These are phyloP conservation scores for Chondrilla cf. caribensis DNA, from an alignment of 37 sponge, comb jelly and placozoan species.

Conservation along the genomic window DNA sequence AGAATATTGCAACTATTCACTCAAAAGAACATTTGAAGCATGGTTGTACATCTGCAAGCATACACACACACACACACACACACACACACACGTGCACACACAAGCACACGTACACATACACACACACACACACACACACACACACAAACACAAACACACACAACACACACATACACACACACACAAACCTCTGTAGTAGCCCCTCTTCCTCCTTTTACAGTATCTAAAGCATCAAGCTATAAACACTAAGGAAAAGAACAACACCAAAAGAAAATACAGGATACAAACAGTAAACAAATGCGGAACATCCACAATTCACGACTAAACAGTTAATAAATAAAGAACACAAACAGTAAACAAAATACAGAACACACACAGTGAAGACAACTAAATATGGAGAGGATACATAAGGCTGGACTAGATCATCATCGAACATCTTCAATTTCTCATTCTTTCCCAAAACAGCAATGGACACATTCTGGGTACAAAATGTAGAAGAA, in stretches of 20 bases:
- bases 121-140: constrained; percentile 11
- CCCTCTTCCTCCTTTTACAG: constrained; percentile 60
- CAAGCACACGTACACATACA: background rate
- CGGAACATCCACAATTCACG: constrained; percentile 75
- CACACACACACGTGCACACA: background rate
- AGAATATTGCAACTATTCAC: background rate
- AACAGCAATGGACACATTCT: constrained; percentile 89
- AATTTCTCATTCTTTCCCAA: constrained; percentile 67
- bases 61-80: background rate
- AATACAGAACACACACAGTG: too few species aligned
- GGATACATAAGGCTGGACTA: constrained; percentile 90
- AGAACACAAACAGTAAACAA: too few species aligned
- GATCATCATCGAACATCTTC: constrained; percentile 77
- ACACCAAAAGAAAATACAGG: background rate
- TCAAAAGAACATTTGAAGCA: too few species aligned
- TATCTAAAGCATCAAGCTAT: constrained; percentile 61
- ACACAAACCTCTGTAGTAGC: constrained; percentile 15
- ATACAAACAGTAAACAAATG: background rate
- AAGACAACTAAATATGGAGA: background rate
- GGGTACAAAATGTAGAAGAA: background rate
- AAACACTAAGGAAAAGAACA: constrained; percentile 6
- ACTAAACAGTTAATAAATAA: constrained; percentile 84
- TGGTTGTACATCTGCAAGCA: too few species aligned
- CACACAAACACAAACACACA: background rate
- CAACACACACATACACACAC: background rate